Base-by-base conservation (phyloP, 2,113 vertebrate genomes). In the Eublepharis macularius region DNA sequence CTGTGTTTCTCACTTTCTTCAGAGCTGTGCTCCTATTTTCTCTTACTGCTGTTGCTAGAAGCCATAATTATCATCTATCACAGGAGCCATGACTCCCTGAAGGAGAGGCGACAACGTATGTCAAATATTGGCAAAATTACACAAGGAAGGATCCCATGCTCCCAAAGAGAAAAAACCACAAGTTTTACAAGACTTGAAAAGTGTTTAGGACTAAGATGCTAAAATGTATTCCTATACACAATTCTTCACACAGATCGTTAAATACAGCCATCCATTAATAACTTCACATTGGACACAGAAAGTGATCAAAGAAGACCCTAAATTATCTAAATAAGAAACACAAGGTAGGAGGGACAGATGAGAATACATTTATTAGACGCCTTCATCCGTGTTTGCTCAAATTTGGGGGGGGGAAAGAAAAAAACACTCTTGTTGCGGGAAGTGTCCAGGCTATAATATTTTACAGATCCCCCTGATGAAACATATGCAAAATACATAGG, bases 361-460 rank as follows among this genome's bases (percentile, higher is more conserved):
- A 12, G 66, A 68, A 68, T 84, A 75, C 14, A 83, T 82, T 17
- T 91, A 45, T 87, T 88, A 68, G 70, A 81, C 16, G 21, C 29
- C 47, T 76, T 51, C 36, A 69, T 21, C n/a, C n/a, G n/a, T n/a
- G n/a, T n/a, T n/a, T n/a, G n/a, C n/a, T n/a, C n/a, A n/a, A n/a
- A n/a, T n/a, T n/a, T n/a, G n/a, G n/a, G n/a, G n/a, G n/a, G n/a
- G n/a, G n/a, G n/a, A n/a, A n/a, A n/a, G n/a, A n/a, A n/a, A n/a
- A n/a, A n/a, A n/a, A n/a, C n/a, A n/a, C n/a, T n/a, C n/a, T n/a
- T n/a, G n/a, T n/a, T n/a, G n/a, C n/a, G n/a, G n/a, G n/a, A n/a
- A n/a, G n/a, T n/a, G n/a, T n/a, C n/a, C n/a, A n/a, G n/a, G n/a
- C n/a, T n/a, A n/a, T n/a, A n/a, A n/a, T n/a, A n/a, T n/a, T n/a